Evolutionary conservation across 1,140 invertebrate species (phyloP), one percentile per base, ranked within the genome.

Genomic region (Holotrichia oblita): DNA sequence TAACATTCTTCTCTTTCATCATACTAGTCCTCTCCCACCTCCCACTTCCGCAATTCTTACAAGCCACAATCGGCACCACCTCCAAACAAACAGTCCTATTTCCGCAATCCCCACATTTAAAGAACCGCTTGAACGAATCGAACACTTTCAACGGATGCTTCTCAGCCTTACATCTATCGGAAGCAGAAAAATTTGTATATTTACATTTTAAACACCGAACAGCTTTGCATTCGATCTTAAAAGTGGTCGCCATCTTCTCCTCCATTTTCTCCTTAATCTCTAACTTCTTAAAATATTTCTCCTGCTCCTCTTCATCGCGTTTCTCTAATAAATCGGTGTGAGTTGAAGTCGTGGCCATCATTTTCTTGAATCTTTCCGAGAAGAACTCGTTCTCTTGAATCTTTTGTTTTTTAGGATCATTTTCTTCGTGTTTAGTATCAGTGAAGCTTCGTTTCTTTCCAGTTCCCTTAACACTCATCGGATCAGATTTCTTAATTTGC

Each of bases 191-290:
- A 41, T 94, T 93, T 0, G 93, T 94, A 84, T 99, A 99, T 84
- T 96, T 95, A 85, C 97, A 99, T 86, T 93, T 89, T n/a, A 91
- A 85, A 87, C 97, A 99, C 75, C 90, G 91, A 0, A 97, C 94
- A n/a, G 96, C 96, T 87, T 95, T 96, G 82, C 94, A 96, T 27
- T 90, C 87, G 20, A 98, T 87, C 87, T 97, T 94, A 83, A 90
- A 96, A 6, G 95, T 97, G 44, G 89, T 91, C 20, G 93, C 85
- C 95, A 98, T 97, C 87, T 98, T 98, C 77, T 97, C 93, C 86
- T 98, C 97, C 91, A 98, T 92, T 81, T 91, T 90, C 87, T 99
- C 97, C 84, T 96, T 98, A 80, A 93, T 92, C 86, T 98, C 96
- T 74, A 98, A 85, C 84, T 94, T 94, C 79, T 92, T 91, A 81